phyloP scores from a whole-genome alignment of 2,113 vertebrate genomes.

The Mobula birostris region DNA sequence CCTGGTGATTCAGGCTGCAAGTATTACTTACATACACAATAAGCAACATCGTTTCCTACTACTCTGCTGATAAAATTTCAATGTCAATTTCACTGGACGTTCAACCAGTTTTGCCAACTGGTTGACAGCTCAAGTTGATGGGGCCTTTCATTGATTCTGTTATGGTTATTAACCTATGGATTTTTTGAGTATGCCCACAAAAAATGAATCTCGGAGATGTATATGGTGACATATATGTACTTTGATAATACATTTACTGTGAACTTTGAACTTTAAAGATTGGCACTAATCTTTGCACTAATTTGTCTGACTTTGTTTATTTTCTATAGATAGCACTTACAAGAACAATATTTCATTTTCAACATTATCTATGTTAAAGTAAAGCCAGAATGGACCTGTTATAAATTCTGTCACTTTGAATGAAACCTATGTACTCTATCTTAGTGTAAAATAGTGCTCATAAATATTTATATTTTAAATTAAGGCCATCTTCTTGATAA shows the following conservation, averaged over 20 bases:
- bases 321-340: background rate
- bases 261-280: background rate
- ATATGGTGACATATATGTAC: too few species aligned
- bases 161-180: background rate
- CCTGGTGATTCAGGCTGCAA: too few species aligned
- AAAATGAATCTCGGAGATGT: too few species aligned
- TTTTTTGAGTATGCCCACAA: too few species aligned
- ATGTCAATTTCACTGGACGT: too few species aligned
- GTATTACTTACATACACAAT: too few species aligned
- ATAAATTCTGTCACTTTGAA: background rate
- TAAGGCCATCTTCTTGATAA: slow-evolving; percentile 51
- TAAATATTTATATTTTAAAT: background rate
- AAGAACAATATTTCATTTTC: background rate
- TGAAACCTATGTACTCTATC: background rate
- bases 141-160: too few species aligned
- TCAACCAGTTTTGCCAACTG: too few species aligned
- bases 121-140: too few species aligned
- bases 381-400: background rate
- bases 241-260: too few species aligned
- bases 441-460: background rate
- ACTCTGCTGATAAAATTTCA: background rate
- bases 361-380: background rate
- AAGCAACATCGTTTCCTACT: too few species aligned
- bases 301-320: background rate
- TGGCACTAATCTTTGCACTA: background rate